Percentiles rank a stretch among this genome's conserved stretches.
Evolutionary conservation across 2,113 vertebrate genomes (phyloP).

Genomic region (Pluvialis apricaria): DNA sequence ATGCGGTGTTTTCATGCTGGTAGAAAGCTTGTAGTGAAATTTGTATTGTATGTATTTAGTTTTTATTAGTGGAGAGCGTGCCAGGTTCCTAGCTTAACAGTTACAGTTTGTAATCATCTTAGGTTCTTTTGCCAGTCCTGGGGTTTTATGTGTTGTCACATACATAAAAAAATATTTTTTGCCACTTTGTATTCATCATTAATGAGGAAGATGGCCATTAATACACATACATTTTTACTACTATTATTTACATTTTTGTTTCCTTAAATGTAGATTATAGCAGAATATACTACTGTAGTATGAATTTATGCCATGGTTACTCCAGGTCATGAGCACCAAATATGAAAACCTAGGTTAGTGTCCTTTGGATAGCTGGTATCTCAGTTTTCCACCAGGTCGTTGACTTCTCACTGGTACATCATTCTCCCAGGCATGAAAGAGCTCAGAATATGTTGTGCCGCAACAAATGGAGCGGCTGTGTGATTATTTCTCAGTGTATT

Average conservation of each 20-base stretch:
- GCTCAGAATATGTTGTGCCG: accelerated
- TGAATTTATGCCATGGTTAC: background rate
- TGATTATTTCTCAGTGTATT: background rate
- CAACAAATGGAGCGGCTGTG: background rate
- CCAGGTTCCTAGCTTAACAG: background rate
- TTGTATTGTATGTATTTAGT: background rate
- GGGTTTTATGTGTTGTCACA: background rate
- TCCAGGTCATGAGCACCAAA: background rate
- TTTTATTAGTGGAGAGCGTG: background rate
- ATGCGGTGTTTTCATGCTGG: background rate
- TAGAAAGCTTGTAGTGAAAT: background rate
- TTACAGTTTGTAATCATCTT: background rate
- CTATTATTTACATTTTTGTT: background rate
- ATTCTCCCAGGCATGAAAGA: background rate
- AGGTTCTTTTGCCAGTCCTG: background rate
- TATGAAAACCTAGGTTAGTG: background rate
- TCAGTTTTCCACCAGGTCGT: background rate
- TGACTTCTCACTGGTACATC: background rate
- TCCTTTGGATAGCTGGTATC: background rate
- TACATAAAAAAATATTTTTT: background rate
- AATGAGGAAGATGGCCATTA: background rate
- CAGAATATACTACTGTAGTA: background rate
- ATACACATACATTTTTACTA: background rate
- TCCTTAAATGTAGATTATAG: background rate
- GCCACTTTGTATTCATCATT: background rate